Percentiles rank a stretch among this genome's conserved stretches.
Evolutionary conservation across 2,888 invertebrate species (phyloP).

Genomic region (Stomorhina lunata): DNA sequence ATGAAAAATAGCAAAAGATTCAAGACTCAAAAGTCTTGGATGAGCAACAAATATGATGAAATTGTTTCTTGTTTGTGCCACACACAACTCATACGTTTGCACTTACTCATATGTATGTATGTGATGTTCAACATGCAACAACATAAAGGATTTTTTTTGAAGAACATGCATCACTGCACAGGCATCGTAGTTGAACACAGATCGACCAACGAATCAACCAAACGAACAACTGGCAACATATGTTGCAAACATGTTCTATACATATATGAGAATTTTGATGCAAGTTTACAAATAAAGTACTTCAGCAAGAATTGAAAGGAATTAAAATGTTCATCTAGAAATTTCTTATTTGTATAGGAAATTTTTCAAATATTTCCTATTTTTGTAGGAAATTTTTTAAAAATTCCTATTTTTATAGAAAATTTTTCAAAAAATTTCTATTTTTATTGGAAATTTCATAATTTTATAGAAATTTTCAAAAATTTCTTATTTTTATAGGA

Average conservation of each 20-base stretch:
- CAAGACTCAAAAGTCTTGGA: conserved; percentile 51
- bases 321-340: no score
- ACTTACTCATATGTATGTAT: not conserved
- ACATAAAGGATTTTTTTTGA: conserved; percentile 25
- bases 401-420: no score
- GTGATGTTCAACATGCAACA: not conserved
- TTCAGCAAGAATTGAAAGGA: not conserved
- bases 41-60: conserved; percentile 57
- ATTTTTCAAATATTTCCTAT: no score
- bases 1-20: not conserved
- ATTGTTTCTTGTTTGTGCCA: conserved; percentile 50
- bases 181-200: conserved; percentile 40
- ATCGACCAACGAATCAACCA: conserved; percentile 46
- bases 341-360: no score
- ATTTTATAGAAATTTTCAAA: no score
- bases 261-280: not conserved
- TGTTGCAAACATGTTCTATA: conserved; percentile 35
- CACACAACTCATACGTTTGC: no score
- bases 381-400: no score
- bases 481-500: no score
- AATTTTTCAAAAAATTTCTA: no score
- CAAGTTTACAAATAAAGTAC: not conserved
- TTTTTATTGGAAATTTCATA: no score
- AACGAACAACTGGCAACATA: conserved; percentile 50
- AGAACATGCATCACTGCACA: conserved; percentile 59